Conservation (phyloP, 2,113 vertebrate species). For the Bothrops jararaca region DNA sequence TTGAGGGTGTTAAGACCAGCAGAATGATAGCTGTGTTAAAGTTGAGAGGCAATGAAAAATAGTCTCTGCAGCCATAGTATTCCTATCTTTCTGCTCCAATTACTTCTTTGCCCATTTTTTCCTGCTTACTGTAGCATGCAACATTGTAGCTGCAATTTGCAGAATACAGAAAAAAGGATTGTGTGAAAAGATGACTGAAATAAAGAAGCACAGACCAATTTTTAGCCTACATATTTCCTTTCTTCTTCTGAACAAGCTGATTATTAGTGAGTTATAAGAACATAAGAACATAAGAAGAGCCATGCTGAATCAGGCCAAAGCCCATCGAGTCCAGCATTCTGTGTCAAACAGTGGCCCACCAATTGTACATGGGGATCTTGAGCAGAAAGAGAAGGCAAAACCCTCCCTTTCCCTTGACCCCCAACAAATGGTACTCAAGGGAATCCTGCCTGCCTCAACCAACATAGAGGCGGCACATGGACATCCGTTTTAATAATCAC, state of each 20-base stretch:
- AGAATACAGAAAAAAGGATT: neutral
- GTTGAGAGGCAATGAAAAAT: neutral
- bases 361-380: too few species aligned
- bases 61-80: neutral
- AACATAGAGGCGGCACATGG: too few species aligned
- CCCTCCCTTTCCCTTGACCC: too few species aligned
- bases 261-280: neutral
- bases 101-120: neutral
- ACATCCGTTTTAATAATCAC: too few species aligned
- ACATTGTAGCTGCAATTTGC: neutral
- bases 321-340: too few species aligned
- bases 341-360: too few species aligned
- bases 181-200: neutral
- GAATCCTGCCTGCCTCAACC: too few species aligned
- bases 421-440: too few species aligned
- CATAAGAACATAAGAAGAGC: too few species aligned
- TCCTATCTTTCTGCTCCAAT: neutral
- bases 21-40: neutral
- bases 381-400: too few species aligned
- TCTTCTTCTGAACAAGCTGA: neutral
- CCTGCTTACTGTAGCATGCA: neutral
- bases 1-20: neutral
- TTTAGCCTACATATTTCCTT: neutral
- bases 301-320: too few species aligned
- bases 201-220: neutral